Evolutionary conservation across 2,888 invertebrate species (phyloP), one percentile per base, ranked within the genome.

Genomic region (Apocheima hispidaria): DNA sequence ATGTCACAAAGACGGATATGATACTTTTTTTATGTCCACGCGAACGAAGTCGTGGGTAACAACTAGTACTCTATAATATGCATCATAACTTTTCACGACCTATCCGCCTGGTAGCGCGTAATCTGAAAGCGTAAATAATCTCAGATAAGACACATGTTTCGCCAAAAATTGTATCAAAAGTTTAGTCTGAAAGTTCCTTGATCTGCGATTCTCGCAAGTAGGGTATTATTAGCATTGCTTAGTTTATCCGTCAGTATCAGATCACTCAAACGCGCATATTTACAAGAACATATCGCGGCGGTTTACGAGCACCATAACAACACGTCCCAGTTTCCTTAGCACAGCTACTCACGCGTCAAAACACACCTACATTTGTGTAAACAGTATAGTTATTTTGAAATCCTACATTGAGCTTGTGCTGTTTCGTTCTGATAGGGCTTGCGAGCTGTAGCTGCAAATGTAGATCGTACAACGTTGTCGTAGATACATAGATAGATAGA

Each of bases 201-300:
- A 38, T 38, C 38, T 18, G 38, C 18, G 21, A 12, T 41, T 41
- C 20, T 21, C 21, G n/a, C 20, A 49, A 49, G 10, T 7, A 6
- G 21, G 16, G 35, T 49, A 49, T 60, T 48, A 66, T 68, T 65
- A 65, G 63, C 52, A 65, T 63, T 48, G 41, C 46, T 57, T 48
- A 57, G 48, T 64, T 44, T 63, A 57, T 50, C 46, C 44, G 35
- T 65, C 48, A 54, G 60, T 55, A 58, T 62, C 55, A 62, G 60
- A 75, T 75, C 73, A 73, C 70, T 77, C 72, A 68, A 65, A 59
- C 60, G 63, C 51, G 64, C 65, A 60, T 77, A 74, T 82, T 79
- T 78, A 81, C 72, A 74, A 69, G 74, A 78, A 73, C 73, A 77
- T 78, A 74, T 77, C 74, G 68, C 70, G 65, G 67, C 70, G 66